These are phyloP conservation scores for Pristionchus maxplancki DNA, from an alignment of 2,888 invertebrate species.

Conservation along the genomic window DNA sequence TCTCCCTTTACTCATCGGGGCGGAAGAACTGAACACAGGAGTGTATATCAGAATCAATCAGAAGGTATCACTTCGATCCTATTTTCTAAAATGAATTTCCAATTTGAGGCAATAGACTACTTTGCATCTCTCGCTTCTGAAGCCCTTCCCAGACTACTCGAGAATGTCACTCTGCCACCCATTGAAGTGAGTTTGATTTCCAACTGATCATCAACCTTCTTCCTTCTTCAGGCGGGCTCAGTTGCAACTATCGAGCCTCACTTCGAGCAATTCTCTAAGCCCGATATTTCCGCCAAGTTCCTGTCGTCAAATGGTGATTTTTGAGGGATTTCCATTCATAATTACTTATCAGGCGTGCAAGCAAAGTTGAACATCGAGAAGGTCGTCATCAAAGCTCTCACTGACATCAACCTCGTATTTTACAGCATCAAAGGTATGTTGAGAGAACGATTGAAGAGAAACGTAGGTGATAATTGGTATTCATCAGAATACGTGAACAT, in stretches of 20 bases:
- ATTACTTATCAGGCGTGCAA: constrained; percentile 4
- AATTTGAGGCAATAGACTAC: constrained; percentile 27
- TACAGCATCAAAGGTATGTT: constrained; percentile 57
- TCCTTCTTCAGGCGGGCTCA: constrained; percentile 12
- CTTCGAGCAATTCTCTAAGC: constrained; percentile 9
- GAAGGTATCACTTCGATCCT: background rate
- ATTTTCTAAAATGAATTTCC: background rate
- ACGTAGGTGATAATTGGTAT: background rate
- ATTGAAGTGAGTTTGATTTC: constrained; percentile 50
- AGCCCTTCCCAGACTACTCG: constrained; percentile 61
- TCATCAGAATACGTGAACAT: background rate
- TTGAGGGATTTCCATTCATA: background rate
- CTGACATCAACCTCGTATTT: constrained; percentile 55
- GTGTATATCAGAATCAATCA: constrained; percentile 39
- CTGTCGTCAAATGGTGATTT: background rate
- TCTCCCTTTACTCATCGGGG: background rate
- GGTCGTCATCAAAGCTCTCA: constrained; percentile 53
- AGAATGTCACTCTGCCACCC: constrained; percentile 61
- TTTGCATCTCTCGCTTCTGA: constrained; percentile 60
- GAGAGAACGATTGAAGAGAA: background rate
- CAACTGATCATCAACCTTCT: background rate
- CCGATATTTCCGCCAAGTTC: background rate
- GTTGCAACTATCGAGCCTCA: background rate
- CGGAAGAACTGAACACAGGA: background rate
- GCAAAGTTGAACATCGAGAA: background rate